phyloP scores from a whole-genome alignment of 2,113 vertebrate species.

The Suricata suricatta region DNA sequence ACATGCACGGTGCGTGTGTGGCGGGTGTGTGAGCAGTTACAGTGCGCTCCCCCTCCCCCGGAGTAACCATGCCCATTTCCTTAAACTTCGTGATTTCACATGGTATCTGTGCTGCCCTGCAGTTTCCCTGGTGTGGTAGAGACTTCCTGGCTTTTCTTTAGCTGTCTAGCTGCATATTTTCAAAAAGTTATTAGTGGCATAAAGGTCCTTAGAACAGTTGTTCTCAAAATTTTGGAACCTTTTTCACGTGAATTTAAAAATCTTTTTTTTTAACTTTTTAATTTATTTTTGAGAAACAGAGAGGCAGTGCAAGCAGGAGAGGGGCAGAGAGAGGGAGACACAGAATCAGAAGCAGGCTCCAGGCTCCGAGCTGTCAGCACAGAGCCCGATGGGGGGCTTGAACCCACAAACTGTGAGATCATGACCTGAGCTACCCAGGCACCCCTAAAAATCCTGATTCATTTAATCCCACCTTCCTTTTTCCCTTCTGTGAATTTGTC shows the following conservation, averaged over 20 bases:
- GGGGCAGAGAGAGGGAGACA: too few relatives aligned
- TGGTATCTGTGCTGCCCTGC: background rate
- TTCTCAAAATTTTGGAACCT: background rate
- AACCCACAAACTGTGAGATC: too few relatives aligned
- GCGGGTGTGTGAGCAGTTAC: rapidly evolving
- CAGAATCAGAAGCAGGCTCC: too few relatives aligned
- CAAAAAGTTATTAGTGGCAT: background rate
- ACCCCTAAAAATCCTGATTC: background rate
- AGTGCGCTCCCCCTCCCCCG: background rate
- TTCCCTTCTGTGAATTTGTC: background rate
- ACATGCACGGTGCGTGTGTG: rapidly evolving
- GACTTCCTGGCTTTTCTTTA: background rate
- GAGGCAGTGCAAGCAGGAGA: too few relatives aligned
- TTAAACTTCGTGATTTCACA: rapidly evolving
- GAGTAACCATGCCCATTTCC: background rate
- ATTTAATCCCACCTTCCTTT: background rate
- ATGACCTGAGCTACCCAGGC: too few relatives aligned
- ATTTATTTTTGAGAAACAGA: too few relatives aligned
- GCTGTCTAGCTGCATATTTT: background rate
- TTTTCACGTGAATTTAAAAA: background rate
- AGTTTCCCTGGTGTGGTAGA: background rate
- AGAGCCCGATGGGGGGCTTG: too few relatives aligned
- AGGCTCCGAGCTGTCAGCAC: too few relatives aligned
- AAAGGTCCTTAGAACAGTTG: background rate
- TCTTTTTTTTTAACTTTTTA: background rate